A percentile compares a stretch with the other conserved stretches of the same genome.
Conservation (phyloP, 2,888 invertebrate species). For the Dermolepida albohirtum region DNA sequence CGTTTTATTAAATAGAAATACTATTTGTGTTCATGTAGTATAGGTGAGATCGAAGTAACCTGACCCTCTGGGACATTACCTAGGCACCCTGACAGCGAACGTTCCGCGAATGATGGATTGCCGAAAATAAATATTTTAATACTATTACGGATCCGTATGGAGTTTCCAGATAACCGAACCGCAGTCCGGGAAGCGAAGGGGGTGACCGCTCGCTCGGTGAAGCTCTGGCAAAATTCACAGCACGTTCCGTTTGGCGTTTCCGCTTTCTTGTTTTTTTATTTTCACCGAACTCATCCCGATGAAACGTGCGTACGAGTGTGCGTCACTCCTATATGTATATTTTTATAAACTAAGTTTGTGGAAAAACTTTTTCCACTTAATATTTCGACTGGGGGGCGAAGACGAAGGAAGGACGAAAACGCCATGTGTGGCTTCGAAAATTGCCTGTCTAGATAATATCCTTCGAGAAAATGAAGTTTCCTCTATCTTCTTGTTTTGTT, state of each 20-base stretch:
- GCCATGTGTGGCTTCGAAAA: constrained; percentile 35
- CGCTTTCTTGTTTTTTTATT: constrained; percentile 37
- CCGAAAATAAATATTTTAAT: constrained; percentile 45
- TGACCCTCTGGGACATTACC: constrained; percentile 36
- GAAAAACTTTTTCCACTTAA: constrained; percentile 37
- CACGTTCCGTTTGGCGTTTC: constrained; percentile 35
- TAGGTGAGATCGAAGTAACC: constrained; percentile 13
- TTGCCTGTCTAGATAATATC: constrained; percentile 37
- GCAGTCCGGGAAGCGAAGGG: neutral
- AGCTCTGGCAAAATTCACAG: constrained; percentile 26
- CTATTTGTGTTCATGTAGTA: neutral
- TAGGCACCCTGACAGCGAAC: constrained; percentile 27
- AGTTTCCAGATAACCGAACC: constrained; percentile 40
- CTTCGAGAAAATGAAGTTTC: constrained; percentile 27
- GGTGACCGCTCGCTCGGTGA: neutral
- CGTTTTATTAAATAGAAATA: too few relatives aligned
- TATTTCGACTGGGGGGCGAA: constrained; percentile 19
- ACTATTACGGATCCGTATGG: constrained; percentile 43
- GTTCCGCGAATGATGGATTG: constrained; percentile 43
- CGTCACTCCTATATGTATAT: constrained; percentile 29
- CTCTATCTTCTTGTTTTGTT: constrained; percentile 26
- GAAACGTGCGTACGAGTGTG: constrained; percentile 13
- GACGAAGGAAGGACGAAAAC: neutral
- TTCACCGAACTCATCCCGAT: constrained; percentile 22
- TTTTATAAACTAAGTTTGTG: constrained; percentile 37